Base-by-base conservation (phyloP, 35 echinoderm and acorn worm species). In the Stichopus chloronotus region DNA sequence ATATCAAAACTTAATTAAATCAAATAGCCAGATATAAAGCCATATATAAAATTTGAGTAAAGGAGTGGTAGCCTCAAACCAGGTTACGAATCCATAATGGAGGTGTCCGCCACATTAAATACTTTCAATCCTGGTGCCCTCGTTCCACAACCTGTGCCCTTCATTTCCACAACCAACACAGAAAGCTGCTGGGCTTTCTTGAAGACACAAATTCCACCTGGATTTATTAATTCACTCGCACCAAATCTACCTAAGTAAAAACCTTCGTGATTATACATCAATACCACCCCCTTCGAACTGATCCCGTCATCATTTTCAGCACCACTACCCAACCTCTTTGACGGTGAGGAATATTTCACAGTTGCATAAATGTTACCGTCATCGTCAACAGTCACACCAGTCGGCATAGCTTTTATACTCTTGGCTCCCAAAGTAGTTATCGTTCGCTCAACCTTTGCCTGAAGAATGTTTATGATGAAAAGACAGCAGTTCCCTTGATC, bases 201-300 rank as follows among this genome's bases (percentile, higher is more conserved):
- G 8, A 89, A 12, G 60, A 89, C 25, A 53, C 59, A 89, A 55
- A 89, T 89, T 30, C 87, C 87, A 74, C 59, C 61, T 54, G 87
- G 87, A 24, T 60, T 89, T 5, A 71, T 19, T 61, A 89, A 63
- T 24, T 89, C 87, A 54, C 17, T 20, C 0, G 21, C 60, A 19
- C 87, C 87, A 54, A 89, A 89, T 74, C 87, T 89, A 12, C 87
- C 87, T 60, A 89, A 74, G 24, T 69, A 89, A 60, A 69, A 71
- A 9, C 87, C 87, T 13, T 58, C 55, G 20, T 21, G 52, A 71
- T 89, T 89, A n/a, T 89, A 89, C 87, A 89, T 89, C 87, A 89
- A 17, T 10, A 89, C 87, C 9, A 24, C 65, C 21, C 87, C 87
- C 24, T 55, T 72, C 57, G 20, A 22, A 17, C 22, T 57, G 57